A percentile compares a stretch with the other conserved stretches of the same genome.
Evolutionary conservation across 1,140 invertebrate genomes (phyloP).

Genomic region (Tetramorium alpestre): DNA sequence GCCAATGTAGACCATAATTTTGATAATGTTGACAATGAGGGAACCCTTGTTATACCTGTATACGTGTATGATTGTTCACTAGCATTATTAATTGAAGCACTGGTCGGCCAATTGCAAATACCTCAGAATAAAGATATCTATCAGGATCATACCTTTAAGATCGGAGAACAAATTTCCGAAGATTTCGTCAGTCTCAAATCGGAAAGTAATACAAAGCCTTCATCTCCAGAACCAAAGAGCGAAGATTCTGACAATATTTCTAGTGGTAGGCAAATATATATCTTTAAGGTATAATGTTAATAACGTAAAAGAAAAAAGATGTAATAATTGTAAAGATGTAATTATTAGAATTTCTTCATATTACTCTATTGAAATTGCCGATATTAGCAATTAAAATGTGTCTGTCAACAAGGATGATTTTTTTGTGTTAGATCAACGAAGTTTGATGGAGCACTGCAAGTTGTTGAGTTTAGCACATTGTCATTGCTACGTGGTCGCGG

Average conservation of each 20-base stretch:
- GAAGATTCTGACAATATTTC: constrained; percentile 84
- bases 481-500: constrained; percentile 89
- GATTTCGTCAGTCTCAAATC: constrained; percentile 84
- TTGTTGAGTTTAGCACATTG: constrained; percentile 88
- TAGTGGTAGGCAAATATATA: constrained; percentile 73
- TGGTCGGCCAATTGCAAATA: constrained; percentile 86
- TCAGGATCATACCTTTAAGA: constrained; percentile 86
- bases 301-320: background rate
- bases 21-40: constrained; percentile 71
- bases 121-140: constrained; percentile 84
- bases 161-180: constrained; percentile 78
- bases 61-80: constrained; percentile 91
- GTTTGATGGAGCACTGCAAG: constrained; percentile 88
- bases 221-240: constrained; percentile 84
- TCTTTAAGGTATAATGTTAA: background rate
- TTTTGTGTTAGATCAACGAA: constrained; percentile 83
- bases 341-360: background rate
- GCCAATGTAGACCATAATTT: constrained; percentile 60
- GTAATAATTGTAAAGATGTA: background rate
- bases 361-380: background rate
- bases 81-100: constrained; percentile 86
- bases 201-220: constrained; percentile 78
- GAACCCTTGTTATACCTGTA: constrained; percentile 87
- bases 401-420: constrained; percentile 43
- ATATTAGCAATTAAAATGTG: background rate